Percentiles rank a stretch among this genome's conserved stretches.
phyloP scores from a whole-genome alignment of 2,888 invertebrate species.

The Elmis aenea region DNA sequence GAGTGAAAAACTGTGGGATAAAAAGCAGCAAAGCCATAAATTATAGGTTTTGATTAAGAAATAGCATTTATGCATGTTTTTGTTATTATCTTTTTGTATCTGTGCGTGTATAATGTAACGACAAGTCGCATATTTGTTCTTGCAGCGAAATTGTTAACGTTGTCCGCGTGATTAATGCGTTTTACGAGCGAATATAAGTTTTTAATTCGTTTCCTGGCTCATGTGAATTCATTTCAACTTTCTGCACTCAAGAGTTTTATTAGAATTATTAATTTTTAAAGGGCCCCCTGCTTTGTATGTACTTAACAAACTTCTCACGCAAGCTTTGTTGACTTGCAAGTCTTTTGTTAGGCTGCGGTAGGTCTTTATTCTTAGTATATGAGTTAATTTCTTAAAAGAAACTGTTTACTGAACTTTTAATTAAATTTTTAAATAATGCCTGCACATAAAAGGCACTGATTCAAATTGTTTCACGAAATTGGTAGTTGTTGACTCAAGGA shows the following conservation, averaged over 20 bases:
- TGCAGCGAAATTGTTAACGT: background rate
- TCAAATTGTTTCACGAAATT: no score
- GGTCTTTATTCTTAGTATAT: conserved; percentile 13
- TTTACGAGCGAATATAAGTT: no score
- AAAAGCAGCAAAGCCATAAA: conserved; percentile 9
- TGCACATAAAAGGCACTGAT: conserved; percentile 4
- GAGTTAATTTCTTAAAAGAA: conserved; percentile 16
- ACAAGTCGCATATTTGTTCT: conserved; percentile 15
- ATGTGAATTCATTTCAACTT: no score
- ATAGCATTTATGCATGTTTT: conserved; percentile 18
- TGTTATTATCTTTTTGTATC: conserved; percentile 20
- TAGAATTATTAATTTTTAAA: conserved; percentile 17
- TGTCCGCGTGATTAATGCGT: no score
- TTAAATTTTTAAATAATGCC: conserved; percentile 16
- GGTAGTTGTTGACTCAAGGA: no score
- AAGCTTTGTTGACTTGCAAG: conserved; percentile 13
- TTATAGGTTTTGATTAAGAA: conserved; percentile 14
- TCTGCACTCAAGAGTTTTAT: no score
- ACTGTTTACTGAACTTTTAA: conserved; percentile 15
- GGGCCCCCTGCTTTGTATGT: no score
- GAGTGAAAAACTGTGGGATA: conserved; percentile 3
- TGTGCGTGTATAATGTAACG: conserved; percentile 21
- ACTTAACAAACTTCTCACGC: conserved; percentile 16
- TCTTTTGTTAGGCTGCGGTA: conserved; percentile 11
- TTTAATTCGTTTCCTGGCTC: no score